Conservation (phyloP, 1,140 invertebrate species). For the Bombus pascuorum region DNA sequence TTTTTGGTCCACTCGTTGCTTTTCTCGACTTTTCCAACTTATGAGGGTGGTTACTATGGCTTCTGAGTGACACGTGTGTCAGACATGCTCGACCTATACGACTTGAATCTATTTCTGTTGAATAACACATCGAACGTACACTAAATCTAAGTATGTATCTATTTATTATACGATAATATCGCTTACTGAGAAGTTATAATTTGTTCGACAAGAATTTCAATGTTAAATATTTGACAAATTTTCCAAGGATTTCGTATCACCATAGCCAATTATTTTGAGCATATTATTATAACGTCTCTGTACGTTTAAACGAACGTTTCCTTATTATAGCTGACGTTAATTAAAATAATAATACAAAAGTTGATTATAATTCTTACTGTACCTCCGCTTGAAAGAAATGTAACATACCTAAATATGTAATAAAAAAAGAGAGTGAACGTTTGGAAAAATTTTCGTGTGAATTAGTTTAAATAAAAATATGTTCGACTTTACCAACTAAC, state of each 20-base stretch:
- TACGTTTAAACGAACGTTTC: background rate
- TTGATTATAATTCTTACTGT: background rate
- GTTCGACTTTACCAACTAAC: constrained; percentile 6
- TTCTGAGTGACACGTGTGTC: background rate
- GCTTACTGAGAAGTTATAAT: background rate
- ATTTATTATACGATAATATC: background rate
- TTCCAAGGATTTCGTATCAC: background rate
- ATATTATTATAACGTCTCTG: background rate
- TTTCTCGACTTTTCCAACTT: too few species aligned
- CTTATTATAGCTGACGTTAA: constrained; percentile 7
- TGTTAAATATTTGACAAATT: background rate
- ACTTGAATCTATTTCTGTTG: background rate
- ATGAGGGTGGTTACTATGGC: too few species aligned
- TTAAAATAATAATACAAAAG: background rate
- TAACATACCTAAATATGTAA: constrained; percentile 2
- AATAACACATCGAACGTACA: background rate
- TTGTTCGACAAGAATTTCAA: background rate
- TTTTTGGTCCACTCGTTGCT: too few species aligned
- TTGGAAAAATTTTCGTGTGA: constrained; percentile 15
- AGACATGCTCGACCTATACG: background rate
- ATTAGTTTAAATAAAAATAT: background rate
- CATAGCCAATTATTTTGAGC: background rate
- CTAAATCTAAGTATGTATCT: background rate
- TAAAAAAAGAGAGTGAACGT: background rate
- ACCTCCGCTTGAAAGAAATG: background rate